phyloP scores from a whole-genome alignment of 1,140 invertebrate genomes.

The Chrysomallon squamiferum region DNA sequence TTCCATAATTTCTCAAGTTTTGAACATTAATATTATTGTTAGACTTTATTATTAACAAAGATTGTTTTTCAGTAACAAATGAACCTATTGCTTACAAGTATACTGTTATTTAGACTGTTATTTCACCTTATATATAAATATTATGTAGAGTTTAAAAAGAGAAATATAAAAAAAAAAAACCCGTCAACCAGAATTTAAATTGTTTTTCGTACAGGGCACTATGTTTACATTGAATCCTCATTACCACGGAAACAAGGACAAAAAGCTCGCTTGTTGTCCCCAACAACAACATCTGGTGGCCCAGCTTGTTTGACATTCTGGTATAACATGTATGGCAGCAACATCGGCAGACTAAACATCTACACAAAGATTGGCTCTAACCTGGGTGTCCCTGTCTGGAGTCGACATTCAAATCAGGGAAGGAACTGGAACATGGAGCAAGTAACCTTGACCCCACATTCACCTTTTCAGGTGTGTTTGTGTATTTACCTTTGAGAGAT shows the following conservation, averaged over 20 bases:
- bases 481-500: no score
- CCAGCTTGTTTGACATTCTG: slow-evolving; percentile 67
- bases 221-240: slow-evolving; percentile 55
- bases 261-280: slow-evolving; percentile 58
- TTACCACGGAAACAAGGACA: slow-evolving; percentile 68
- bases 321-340: slow-evolving; percentile 61
- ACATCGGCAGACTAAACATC: slow-evolving; percentile 53
- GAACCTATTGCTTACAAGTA: no score
- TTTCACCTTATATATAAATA: no score
- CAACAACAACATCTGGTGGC: slow-evolving; percentile 7
- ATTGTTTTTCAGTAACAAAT: no score
- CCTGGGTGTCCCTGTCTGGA: slow-evolving; percentile 36
- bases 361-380: slow-evolving; percentile 37
- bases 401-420: slow-evolving; percentile 37
- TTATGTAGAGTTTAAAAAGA: no score
- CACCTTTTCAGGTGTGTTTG: slow-evolving; percentile 26
- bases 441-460: slow-evolving; percentile 29
- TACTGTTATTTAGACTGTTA: no score
- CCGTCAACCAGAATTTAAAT: no score
- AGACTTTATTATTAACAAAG: no score
- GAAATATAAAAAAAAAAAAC: no score
- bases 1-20: no score
- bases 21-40: no score
- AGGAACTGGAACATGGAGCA: slow-evolving; percentile 51
- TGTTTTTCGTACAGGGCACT: slow-evolving; percentile 38